Evolutionary conservation across 2,113 vertebrate species (phyloP), one percentile per base, ranked within the genome.

Genomic region (Podiceps cristatus): DNA sequence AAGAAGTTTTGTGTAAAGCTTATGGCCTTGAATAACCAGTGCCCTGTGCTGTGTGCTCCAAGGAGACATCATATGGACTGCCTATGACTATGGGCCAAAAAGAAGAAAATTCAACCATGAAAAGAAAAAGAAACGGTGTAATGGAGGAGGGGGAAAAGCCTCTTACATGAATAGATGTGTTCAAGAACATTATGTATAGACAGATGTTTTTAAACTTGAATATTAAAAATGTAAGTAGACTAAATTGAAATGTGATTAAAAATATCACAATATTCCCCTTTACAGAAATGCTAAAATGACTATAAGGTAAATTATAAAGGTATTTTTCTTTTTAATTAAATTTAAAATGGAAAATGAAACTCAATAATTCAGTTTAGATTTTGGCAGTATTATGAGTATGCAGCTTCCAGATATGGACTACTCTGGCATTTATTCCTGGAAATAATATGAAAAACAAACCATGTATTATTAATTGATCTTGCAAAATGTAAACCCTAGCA

Each of bases 381-480:
- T 92, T 96, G 76, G 79, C 75, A 94, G 73, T n/a, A 59, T 23
- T 59, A 49, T 6, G 7, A 44, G 6, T 28, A 75, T 71, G 67
- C 35, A 31, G 7, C 64, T 49, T 77, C 56, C 83, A 89, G 18
- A 83, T 67, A 76, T 0, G 59, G 20, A 25, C 67, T 82, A 85
- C 37, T 50, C 44, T 77, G 75, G 63, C 63, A 91, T 86, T 92
- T 93, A 42, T 86, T 94, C 29, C 58, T 71, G 69, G 31, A 93
- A 93, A 78, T 82, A 18, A 75, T 22, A 71, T 5, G 60, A 92
- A 96, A 95, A 33, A 13, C 85, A 68, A 12, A 56, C 35, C 20
- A 66, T 40, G 16, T 66, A 95, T 71, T 95, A 94, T 44, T 66
- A 75, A 55, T 33, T 86, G 79, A 92, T 89, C 69, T 96, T 96